A percentile compares a stretch with the other conserved stretches of the same genome.
These are phyloP conservation scores for Drosophila nr. perissopoda DNA, from an alignment of 2,888 invertebrate genomes.

Conservation along the genomic window DNA sequence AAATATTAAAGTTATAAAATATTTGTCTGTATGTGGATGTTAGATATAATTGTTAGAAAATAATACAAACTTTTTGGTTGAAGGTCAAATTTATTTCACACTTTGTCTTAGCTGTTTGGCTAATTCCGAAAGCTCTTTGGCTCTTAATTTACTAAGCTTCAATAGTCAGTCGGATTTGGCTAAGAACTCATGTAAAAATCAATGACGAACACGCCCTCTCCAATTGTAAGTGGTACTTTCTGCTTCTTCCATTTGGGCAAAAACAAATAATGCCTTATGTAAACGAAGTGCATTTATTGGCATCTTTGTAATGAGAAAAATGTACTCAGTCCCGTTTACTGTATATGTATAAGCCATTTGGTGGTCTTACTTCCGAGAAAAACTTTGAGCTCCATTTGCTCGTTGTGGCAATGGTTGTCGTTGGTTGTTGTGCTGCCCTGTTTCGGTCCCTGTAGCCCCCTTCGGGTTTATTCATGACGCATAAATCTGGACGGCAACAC, in stretches of 20 bases:
- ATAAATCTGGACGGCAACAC: conserved; percentile 82
- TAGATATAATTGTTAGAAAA: neutral
- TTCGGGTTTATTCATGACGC: conserved; percentile 81
- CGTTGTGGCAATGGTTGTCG: conserved; percentile 26
- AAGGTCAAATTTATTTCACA: neutral
- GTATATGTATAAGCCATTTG: conserved; percentile 32
- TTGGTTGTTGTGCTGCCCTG: conserved; percentile 43
- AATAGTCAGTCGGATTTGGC: neutral
- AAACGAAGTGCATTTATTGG: conserved; percentile 58
- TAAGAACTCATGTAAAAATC: conserved; percentile 27
- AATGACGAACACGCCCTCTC: conserved; percentile 23
- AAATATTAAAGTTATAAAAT: neutral
- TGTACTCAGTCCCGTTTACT: conserved; percentile 11
- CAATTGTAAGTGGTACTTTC: neutral
- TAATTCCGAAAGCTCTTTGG: neutral
- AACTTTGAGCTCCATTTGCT: conserved; percentile 39
- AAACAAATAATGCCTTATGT: conserved; percentile 50
- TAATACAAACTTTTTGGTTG: neutral
- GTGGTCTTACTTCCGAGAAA: conserved; percentile 43
- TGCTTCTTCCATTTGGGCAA: conserved; percentile 4
- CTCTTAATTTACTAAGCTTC: neutral
- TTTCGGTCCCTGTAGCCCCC: conserved; percentile 54
- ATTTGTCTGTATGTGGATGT: neutral
- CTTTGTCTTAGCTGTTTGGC: neutral
- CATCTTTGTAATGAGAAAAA: conserved; percentile 49